Conservation (phyloP, 2,888 invertebrate species). For the Eupeodes latifasciatus region DNA sequence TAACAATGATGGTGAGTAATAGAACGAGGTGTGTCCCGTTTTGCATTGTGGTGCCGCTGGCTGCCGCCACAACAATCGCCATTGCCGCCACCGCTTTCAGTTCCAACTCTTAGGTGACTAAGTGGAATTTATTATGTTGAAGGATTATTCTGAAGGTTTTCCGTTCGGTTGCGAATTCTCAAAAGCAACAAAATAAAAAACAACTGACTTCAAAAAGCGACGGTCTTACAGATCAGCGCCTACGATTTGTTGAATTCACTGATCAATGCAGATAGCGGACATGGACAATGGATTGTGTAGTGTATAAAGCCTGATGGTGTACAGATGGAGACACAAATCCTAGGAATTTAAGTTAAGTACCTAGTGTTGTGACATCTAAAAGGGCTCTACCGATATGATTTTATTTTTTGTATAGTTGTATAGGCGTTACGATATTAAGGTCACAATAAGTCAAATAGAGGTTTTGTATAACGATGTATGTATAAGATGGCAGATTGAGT, state of each 20-base stretch:
- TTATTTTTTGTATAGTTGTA: not conserved
- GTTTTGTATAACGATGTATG: not conserved
- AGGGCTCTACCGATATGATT: conserved; percentile 2
- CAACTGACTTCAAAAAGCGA: too few relatives aligned
- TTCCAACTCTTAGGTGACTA: conserved; percentile 38
- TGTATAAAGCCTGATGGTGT: not conserved
- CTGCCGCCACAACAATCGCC: not conserved
- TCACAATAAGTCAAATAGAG: conserved; percentile 24
- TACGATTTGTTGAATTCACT: conserved; percentile 31
- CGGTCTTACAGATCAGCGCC: conserved; percentile 38
- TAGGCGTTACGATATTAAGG: conserved; percentile 31
- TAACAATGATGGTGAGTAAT: conserved; percentile 55
- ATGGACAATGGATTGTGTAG: conserved; percentile 23
- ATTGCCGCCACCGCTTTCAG: not conserved
- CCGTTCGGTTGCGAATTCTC: conserved; percentile 33
- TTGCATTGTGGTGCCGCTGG: not conserved
- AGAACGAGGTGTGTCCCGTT: conserved; percentile 64
- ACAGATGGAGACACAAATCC: conserved; percentile 49
- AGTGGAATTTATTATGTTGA: conserved; percentile 61
- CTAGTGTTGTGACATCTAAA: conserved; percentile 19
- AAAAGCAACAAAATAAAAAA: not conserved
- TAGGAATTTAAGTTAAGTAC: conserved; percentile 34
- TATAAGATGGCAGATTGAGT: conserved; percentile 13
- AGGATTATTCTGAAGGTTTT: conserved; percentile 57
- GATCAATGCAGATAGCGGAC: conserved; percentile 18